Base-by-base conservation (phyloP, 2,113 vertebrate species). In the Rafetus swinhoei region DNA sequence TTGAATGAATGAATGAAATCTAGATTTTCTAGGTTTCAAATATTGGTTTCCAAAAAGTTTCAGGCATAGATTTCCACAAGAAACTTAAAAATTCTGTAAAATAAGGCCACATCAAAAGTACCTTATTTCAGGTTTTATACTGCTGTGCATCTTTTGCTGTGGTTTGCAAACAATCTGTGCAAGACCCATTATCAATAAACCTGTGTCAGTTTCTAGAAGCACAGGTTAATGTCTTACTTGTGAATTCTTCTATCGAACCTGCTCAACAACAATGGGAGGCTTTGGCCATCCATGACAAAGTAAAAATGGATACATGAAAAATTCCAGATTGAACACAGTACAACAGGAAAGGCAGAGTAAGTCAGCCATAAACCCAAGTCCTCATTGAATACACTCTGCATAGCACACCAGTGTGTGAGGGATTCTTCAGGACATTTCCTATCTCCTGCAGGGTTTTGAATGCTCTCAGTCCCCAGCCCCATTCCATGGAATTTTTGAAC, bases 1-100 rank as follows among this genome's bases (percentile, higher is more conserved):
- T 95, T 54, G 53, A 54, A 54, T 96, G 93, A 97, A 96, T 85
- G 65, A 93, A 92, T 81, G 88, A 85, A 97, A 79, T 3, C 9
- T 10, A 92, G 79, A 29, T 76, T 29, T 86, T 3, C 9, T 12
- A 91, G 81, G 29, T 76, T 29, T 86, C 35, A 77, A 11, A 12
- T 93, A 45, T 14, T 83, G 27, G n/a, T 76, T 85, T 82, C 6
- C 39, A 53, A 86, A 22, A 35, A 76, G 27, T 35, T 87, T 79
- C 57, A 95, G 32, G 52, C 9, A 74, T 3, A 52, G 52, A 53
- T 92, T 53, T 79, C 24, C 85, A 12, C 32, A 16, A 79, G 32
- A 81, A 93, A 79, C 6, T 21, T 85, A 59, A 89, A 65, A 74
- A 1, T 39, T 92, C 84, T 90, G 52, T 79, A 77, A n/a, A 93